Base-by-base conservation (phyloP, 1,140 invertebrate genomes). In the Polypedilum vanderplanki region DNA sequence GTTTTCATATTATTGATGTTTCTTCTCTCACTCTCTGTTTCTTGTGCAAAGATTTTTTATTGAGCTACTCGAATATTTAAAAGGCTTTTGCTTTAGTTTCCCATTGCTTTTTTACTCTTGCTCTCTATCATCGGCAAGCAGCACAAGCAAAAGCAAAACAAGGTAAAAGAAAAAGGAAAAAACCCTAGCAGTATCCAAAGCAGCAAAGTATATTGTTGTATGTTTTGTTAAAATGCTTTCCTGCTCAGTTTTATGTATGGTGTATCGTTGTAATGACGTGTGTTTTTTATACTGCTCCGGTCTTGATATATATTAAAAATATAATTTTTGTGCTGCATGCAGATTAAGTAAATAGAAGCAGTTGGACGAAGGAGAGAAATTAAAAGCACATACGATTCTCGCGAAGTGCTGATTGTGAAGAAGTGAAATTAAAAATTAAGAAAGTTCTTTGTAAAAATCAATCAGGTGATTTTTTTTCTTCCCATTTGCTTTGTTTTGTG, bases 251-350 rank as follows among this genome's bases (percentile, higher is more conserved):
- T 70, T 70, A 70, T 70, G 65, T 70, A 70, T 70, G 65, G 65
- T 70, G 65, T 70, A 70, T 70, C 15, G 65, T 70, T 70, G 65
- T 70, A 70, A 70, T 70, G 65, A 70, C 65, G 65, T 70, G 65
- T 70, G 65, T 70, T n/a, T 70, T 70, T 70, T 70, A 22, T 70
- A 70, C 65, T 70, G 65, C 65, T 70, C n/a, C n/a, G n/a, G 65
- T 5, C 20, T 12, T n/a, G 17, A 70, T n/a, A n/a, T n/a, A n/a
- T n/a, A 20, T 18, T 18, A 20, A 1, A 70, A 70, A 70, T 22
- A 70, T 20, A 20, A 33, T 70, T 57, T 57, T 57, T 57, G 4
- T 57, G 10, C 46, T 57, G 12, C 15, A 12, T 57, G 12, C 46
- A 57, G 46, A n/a, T 57, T 57, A 57, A 33, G 24, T 33, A 5